phyloP scores from a whole-genome alignment of 2,113 vertebrate genomes.

The Azemiops feae region DNA sequence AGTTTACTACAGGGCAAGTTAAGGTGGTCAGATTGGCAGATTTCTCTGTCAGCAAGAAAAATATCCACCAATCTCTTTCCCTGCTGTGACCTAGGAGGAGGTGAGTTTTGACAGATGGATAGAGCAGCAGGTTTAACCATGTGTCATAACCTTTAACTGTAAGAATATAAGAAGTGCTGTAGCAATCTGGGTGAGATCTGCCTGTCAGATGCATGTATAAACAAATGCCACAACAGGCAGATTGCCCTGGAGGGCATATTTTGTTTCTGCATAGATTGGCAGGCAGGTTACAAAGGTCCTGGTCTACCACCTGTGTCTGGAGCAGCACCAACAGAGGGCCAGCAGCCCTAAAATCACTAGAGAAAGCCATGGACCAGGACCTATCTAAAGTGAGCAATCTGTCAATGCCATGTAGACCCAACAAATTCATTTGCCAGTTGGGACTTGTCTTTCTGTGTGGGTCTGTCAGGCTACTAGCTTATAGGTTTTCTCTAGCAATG shows the following conservation, averaged over 20 bases:
- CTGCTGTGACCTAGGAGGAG: neutral
- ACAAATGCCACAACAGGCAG: neutral
- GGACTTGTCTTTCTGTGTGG: neutral
- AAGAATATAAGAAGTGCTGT: neutral
- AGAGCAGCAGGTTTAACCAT: neutral
- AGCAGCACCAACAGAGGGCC: neutral
- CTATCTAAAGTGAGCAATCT: neutral
- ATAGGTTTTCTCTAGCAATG: neutral
- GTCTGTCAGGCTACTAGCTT: neutral
- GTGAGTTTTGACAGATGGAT: neutral
- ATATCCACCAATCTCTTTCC: neutral
- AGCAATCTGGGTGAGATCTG: neutral
- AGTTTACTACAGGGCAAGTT: neutral
- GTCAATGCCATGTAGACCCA: neutral
- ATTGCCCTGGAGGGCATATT: neutral
- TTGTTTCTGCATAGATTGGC: neutral
- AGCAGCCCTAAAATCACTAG: neutral
- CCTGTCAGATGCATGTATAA: neutral
- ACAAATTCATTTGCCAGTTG: neutral
- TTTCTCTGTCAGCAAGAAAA: neutral
- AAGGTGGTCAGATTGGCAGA: neutral
- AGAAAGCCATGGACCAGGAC: neutral
- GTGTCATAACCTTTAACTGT: neutral
- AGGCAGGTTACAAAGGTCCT: neutral
- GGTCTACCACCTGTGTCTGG: neutral